phyloP scores from a whole-genome alignment of 2,797 vertebrate genomes.

The Karalla daura region DNA sequence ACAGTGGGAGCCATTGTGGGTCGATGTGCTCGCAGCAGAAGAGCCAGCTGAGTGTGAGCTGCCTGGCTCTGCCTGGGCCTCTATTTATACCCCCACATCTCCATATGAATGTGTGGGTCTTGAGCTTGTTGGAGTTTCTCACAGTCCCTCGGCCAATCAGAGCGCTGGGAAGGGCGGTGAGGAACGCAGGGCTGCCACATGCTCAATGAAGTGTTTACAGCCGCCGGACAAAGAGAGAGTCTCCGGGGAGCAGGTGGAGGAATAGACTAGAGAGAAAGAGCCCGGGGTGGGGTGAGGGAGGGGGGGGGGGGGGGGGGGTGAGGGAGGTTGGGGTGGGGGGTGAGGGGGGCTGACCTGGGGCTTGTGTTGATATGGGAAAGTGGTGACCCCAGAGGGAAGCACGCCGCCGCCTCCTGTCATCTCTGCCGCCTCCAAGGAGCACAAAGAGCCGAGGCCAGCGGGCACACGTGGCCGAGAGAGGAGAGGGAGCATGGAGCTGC shows the following conservation, averaged over 20 bases:
- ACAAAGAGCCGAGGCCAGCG: constrained; percentile 75
- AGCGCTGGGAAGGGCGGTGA: constrained; percentile 80
- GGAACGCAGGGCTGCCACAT: constrained; percentile 82
- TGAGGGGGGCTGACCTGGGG: constrained; percentile 67
- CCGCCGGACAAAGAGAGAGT: constrained; percentile 78
- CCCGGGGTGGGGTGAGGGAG: constrained; percentile 41
- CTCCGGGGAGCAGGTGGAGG: constrained; percentile 86
- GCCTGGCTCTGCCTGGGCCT: too few relatives aligned
- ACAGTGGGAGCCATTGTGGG: constrained; percentile 84
- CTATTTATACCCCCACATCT: constrained; percentile 88
- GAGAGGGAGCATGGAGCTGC: too few relatives aligned
- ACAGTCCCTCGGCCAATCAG: constrained; percentile 91
- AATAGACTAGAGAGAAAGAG: constrained; percentile 73
- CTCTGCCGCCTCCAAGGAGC: constrained; percentile 71
- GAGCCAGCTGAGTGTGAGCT: constrained; percentile 71
- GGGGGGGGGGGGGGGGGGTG: constrained; percentile 5
- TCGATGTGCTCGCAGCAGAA: too few relatives aligned
- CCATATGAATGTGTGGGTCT: constrained; percentile 92
- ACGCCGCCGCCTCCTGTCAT: constrained; percentile 74
- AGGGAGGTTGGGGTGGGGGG: constrained; percentile 5
- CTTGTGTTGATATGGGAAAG: constrained; percentile 85
- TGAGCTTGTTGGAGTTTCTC: constrained; percentile 89
- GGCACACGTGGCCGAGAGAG: constrained; percentile 83
- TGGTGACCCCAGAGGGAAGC: constrained; percentile 81
- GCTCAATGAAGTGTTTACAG: constrained; percentile 85